These are phyloP conservation scores for Potorous gilbertii DNA, from an alignment of 2,797 vertebrate species.

Conservation along the genomic window DNA sequence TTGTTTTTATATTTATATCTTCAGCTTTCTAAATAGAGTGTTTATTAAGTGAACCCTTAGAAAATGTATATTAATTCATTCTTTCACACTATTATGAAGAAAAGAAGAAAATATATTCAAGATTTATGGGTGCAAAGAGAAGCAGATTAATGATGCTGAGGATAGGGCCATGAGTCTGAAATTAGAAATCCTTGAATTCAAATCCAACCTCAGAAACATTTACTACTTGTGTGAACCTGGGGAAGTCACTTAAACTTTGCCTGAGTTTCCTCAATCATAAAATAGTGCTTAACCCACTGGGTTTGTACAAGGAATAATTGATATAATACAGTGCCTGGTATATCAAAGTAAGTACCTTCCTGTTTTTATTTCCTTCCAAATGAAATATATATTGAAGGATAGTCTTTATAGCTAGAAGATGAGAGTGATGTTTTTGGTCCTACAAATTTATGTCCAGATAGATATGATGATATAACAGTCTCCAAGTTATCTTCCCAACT, in stretches of 20 bases:
- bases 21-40: background rate
- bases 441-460: background rate
- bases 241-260: background rate
- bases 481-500: background rate
- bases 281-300: background rate
- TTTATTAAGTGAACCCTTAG: background rate
- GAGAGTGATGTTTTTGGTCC: background rate
- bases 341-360: background rate
- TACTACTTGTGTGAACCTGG: background rate
- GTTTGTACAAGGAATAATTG: background rate
- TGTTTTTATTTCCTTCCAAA: background rate
- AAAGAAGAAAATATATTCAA: background rate
- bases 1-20: background rate
- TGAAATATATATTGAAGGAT: background rate
- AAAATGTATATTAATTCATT: background rate
- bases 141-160: background rate
- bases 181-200: background rate
- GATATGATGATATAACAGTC: background rate
- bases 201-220: background rate
- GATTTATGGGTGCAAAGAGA: background rate
- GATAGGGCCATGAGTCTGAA: background rate
- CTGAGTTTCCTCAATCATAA: background rate
- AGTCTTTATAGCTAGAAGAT: background rate
- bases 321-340: background rate
- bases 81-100: background rate